A percentile compares a stretch with the other conserved stretches of the same genome.
Conservation (phyloP, 92 coral and sea anemone species). For the Porites lobata region DNA sequence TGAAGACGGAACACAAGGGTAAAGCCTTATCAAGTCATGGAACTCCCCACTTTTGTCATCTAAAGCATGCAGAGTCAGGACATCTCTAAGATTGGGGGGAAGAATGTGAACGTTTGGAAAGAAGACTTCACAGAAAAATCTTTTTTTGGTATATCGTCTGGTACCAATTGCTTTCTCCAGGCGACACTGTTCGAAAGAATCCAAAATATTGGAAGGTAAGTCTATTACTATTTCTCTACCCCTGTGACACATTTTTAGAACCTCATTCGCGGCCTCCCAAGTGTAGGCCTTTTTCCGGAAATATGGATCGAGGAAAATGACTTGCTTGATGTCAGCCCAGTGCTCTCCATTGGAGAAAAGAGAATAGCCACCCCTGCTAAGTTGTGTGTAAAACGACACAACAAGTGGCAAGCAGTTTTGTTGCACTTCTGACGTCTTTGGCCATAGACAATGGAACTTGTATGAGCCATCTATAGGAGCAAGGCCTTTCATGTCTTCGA, state of each 20-base stretch:
- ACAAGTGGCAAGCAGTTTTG: conserved; percentile 39
- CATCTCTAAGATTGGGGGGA: conserved; percentile 40
- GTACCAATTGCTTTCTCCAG: background rate
- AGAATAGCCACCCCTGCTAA: background rate
- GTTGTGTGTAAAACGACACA: conserved; percentile 42
- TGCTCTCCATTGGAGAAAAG: conserved; percentile 72
- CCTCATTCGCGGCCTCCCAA: conserved; percentile 52
- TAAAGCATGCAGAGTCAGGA: conserved; percentile 67
- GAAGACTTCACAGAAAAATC: conserved; percentile 67
- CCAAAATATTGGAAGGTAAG: conserved; percentile 55
- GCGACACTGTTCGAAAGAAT: conserved; percentile 59
- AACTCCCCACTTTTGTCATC: conserved; percentile 41
- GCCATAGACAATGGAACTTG: conserved; percentile 76
- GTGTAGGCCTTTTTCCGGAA: conserved; percentile 41
- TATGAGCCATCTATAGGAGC: background rate
- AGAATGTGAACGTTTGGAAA: conserved; percentile 51
- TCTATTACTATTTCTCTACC: conserved; percentile 58
- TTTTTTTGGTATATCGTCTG: conserved; percentile 35
- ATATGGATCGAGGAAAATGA: conserved; percentile 65
- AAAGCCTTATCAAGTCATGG: conserved; percentile 8
- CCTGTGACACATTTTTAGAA: conserved; percentile 22
- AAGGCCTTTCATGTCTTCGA: too few species aligned
- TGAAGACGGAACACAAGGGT: conserved; percentile 77
- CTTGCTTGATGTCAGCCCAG: conserved; percentile 56
- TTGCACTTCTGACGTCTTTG: conserved; percentile 21